phyloP scores from a whole-genome alignment of 2,113 vertebrate species.

The Gadus chalcogrammus region DNA sequence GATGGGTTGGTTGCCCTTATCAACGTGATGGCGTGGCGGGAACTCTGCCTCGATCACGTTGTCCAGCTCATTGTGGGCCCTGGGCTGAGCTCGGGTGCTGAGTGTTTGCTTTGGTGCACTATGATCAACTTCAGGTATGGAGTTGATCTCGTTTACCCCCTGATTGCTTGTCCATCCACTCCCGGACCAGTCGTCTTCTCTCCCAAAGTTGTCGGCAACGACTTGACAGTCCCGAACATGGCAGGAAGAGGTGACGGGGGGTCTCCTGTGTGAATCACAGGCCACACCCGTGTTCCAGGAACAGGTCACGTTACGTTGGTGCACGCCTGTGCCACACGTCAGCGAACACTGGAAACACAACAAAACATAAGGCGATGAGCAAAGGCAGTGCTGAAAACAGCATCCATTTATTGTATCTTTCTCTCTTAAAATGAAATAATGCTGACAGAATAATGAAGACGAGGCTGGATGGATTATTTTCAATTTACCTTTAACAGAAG shows the following conservation, averaged over 20 bases:
- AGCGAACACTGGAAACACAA: constrained; percentile 78
- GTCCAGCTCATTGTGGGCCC: constrained; percentile 54
- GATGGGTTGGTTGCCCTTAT: constrained; percentile 54
- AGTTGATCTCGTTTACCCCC: constrained; percentile 80
- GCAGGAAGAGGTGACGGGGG: constrained; percentile 59
- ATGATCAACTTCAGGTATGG: constrained; percentile 57
- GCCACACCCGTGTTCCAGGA: constrained; percentile 61
- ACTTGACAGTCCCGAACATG: constrained; percentile 61
- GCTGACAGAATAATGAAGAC: too few species aligned
- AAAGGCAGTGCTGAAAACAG: background rate
- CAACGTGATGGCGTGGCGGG: constrained; percentile 55
- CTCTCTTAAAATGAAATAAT: too few species aligned
- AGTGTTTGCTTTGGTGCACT: constrained; percentile 12
- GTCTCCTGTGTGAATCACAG: constrained; percentile 75
- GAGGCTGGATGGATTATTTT: too few species aligned
- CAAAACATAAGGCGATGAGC: background rate
- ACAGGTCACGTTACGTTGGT: constrained; percentile 74
- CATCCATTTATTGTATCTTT: background rate
- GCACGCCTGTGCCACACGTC: constrained; percentile 79
- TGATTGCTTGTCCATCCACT: constrained; percentile 86
- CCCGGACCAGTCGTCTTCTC: constrained; percentile 78
- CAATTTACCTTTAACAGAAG: too few species aligned
- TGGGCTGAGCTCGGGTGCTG: constrained; percentile 36
- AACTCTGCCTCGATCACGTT: constrained; percentile 70
- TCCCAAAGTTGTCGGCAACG: constrained; percentile 37